Conservation (phyloP, 2,113 vertebrate species). For the Todiramphus chloris region DNA sequence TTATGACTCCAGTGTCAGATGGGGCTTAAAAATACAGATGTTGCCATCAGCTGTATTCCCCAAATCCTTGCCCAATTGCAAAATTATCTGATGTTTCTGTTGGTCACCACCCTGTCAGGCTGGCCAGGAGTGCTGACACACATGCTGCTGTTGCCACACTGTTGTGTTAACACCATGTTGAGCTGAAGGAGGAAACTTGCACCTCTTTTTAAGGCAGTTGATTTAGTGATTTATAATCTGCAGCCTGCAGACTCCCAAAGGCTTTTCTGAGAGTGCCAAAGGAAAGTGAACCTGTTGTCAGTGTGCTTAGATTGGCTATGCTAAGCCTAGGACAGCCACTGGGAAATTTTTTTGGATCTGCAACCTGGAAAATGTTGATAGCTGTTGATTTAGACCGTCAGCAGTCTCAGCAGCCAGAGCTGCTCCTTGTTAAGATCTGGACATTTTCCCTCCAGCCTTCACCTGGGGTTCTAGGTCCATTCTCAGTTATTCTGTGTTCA, state of each 20-base stretch:
- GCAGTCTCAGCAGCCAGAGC: background rate
- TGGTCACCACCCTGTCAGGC: background rate
- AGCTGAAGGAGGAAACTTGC: conserved; percentile 5
- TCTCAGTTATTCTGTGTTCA: background rate
- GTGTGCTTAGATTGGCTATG: background rate
- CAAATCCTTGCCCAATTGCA: background rate
- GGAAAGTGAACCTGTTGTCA: background rate
- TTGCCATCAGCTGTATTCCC: background rate
- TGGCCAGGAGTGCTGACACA: background rate
- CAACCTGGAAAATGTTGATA: background rate
- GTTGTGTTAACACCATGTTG: conserved; percentile 1
- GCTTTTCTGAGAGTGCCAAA: background rate
- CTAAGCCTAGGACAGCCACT: background rate
- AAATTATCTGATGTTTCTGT: background rate
- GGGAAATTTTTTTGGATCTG: background rate
- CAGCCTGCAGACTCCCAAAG: background rate
- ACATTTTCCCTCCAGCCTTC: background rate
- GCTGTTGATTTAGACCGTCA: background rate
- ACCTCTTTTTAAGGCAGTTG: background rate
- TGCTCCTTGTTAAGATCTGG: background rate
- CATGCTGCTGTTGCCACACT: background rate
- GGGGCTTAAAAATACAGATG: background rate
- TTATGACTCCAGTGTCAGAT: background rate
- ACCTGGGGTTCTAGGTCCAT: background rate
- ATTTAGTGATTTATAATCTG: conserved; percentile 30